These are phyloP conservation scores for Dione vanillae DNA, from an alignment of 2,888 invertebrate species.

Conservation along the genomic window DNA sequence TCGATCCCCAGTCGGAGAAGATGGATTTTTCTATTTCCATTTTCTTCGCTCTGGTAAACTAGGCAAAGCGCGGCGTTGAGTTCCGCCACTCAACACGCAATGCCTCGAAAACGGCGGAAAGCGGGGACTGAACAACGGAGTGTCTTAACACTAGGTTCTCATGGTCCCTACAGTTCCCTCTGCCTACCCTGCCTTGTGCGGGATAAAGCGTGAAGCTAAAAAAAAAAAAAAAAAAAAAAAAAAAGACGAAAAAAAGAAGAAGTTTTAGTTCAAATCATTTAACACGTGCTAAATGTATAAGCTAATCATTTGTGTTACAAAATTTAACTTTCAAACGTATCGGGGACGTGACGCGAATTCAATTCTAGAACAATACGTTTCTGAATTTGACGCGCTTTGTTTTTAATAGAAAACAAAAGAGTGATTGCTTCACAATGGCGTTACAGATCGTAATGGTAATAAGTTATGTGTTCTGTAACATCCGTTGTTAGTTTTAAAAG, in stretches of 20 bases:
- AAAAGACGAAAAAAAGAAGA: background rate
- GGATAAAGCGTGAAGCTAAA: background rate
- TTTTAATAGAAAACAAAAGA: constrained; percentile 42
- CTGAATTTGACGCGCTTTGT: constrained; percentile 35
- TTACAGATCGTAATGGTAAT: constrained; percentile 19
- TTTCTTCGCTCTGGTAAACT: no score
- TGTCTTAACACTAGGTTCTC: no score
- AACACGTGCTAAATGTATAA: background rate
- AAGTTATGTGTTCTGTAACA: constrained; percentile 7
- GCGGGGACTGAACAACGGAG: no score
- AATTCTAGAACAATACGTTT: constrained; percentile 41
- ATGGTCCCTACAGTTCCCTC: no score
- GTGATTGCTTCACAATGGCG: constrained; percentile 27
- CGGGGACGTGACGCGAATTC: constrained; percentile 46
- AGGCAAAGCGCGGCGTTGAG: no score
- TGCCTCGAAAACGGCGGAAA: no score
- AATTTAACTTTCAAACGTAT: constrained; percentile 43
- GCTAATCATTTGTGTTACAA: background rate
- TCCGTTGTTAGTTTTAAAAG: constrained; percentile 9
- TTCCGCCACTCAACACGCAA: no score
- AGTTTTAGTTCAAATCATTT: background rate
- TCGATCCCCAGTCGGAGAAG: no score
- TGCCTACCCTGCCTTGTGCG: background rate
- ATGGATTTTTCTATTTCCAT: no score
- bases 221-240: background rate